A percentile compares a stretch with the other conserved stretches of the same genome.
Conservation (phyloP, 1,140 invertebrate species). For the Hermetia illucens region DNA sequence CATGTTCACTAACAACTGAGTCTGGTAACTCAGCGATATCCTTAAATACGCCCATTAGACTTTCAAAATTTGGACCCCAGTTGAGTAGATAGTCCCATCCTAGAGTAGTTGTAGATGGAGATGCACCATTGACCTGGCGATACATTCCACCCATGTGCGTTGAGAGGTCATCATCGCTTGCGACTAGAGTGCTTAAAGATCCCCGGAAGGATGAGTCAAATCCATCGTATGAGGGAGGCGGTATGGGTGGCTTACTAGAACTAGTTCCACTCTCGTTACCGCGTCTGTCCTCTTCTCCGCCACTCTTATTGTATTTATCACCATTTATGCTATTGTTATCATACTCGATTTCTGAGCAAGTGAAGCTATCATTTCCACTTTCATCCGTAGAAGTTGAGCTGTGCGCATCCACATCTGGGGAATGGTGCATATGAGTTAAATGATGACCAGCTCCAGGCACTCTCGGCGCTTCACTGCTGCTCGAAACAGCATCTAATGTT, state of each 20-base stretch:
- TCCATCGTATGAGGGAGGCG: conserved; percentile 70
- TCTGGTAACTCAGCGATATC: conserved; percentile 90
- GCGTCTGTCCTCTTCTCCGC: conserved; percentile 43
- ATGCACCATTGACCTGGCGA: conserved; percentile 58
- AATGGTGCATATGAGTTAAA: conserved; percentile 46
- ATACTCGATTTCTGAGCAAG: conserved; percentile 95
- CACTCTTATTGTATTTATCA: conserved; percentile 66
- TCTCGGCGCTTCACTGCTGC: conserved; percentile 69
- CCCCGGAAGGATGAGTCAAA: conserved; percentile 88
- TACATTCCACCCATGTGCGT: conserved; percentile 58
- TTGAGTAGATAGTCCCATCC: conserved; percentile 90
- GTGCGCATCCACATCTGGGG: conserved; percentile 54
- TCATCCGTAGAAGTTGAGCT: conserved; percentile 84
- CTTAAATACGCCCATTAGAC: conserved; percentile 87
- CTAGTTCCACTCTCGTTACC: conserved; percentile 38
- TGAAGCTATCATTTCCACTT: conserved; percentile 93
- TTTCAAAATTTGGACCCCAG: conserved; percentile 93
- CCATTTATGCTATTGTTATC: conserved; percentile 74
- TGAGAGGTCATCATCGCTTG: conserved; percentile 79
- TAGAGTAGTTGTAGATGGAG: conserved; percentile 49
- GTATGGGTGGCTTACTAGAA: conserved; percentile 41
- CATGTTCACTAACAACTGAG: conserved; percentile 45
- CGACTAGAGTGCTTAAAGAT: conserved; percentile 81
- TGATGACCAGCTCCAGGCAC: conserved; percentile 47
- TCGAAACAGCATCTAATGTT: conserved; percentile 83